Conservation (phyloP, 2,113 vertebrate species). For the Oryzias celebensis region DNA sequence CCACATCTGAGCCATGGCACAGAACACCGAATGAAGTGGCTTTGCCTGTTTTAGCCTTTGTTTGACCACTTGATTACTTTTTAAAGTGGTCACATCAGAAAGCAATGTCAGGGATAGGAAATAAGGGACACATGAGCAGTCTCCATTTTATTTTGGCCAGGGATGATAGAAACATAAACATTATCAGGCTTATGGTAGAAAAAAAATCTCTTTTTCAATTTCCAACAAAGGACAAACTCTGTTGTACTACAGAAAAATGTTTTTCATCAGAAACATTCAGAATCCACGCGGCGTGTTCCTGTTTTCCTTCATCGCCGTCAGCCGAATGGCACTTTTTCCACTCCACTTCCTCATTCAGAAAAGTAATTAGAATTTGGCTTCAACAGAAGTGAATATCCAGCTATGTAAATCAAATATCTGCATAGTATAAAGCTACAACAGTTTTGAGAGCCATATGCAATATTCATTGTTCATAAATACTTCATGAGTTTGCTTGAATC, state of each 20-base stretch:
- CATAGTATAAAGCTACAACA: constrained; percentile 63
- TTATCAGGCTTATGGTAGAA: constrained; percentile 1
- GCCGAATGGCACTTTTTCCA: constrained; percentile 6
- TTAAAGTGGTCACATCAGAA: constrained; percentile 64
- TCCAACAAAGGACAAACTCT: not conserved
- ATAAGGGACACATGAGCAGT: constrained; percentile 30
- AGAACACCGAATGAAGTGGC: constrained; percentile 52
- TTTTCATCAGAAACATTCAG: too few species aligned
- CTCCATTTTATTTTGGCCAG: constrained; percentile 33
- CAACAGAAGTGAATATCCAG: constrained; percentile 53
- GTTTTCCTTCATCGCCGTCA: constrained; percentile 9
- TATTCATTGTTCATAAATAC: constrained; percentile 76
- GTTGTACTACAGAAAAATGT: constrained; percentile 16
- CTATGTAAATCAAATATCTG: constrained; percentile 67
- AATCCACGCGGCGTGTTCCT: too few species aligned
- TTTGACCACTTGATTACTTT: constrained; percentile 68
- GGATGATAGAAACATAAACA: constrained; percentile 30
- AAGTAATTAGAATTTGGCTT: constrained; percentile 59
- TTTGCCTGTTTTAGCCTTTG: constrained; percentile 49
- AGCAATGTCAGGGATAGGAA: constrained; percentile 52
- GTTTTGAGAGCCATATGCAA: constrained; percentile 74
- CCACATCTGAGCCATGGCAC: constrained; percentile 43
- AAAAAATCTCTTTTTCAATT: not conserved
- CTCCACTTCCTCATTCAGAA: constrained; percentile 13
- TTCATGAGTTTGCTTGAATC: constrained; percentile 73